phyloP scores from a whole-genome alignment of 2,113 vertebrate species.

The Crotalus tigris region DNA sequence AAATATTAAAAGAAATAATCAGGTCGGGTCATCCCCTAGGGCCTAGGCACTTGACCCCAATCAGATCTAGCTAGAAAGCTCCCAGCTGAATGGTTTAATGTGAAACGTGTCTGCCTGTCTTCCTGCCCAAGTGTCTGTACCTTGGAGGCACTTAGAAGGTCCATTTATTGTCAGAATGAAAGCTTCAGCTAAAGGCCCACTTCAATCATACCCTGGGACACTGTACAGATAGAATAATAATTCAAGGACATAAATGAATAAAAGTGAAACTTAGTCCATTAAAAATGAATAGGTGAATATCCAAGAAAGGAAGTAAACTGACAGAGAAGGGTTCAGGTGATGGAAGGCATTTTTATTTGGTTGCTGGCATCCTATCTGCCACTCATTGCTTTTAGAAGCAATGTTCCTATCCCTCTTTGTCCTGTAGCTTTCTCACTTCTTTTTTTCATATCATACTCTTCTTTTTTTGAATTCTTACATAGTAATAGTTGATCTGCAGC shows the following conservation, averaged over 20 bases:
- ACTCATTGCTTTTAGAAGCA: not conserved
- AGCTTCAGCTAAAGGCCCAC: not conserved
- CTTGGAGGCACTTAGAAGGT: not conserved
- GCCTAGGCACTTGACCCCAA: not conserved
- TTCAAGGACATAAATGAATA: not conserved
- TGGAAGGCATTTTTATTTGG: not conserved
- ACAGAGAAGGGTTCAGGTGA: not conserved
- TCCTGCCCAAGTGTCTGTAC: not conserved
- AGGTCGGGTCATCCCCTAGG: not conserved
- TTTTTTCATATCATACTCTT: not conserved
- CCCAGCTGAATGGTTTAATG: not conserved
- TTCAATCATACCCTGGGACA: not conserved
- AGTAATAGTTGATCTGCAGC: not conserved
- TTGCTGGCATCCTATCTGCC: not conserved
- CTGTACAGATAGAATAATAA: not conserved
- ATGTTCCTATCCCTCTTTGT: not conserved
- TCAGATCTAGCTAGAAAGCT: not conserved
- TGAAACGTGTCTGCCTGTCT: not conserved
- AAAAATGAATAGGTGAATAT: not conserved
- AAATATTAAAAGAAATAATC: not conserved
- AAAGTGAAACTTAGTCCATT: not conserved
- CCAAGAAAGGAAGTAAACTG: not conserved
- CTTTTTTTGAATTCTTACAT: not conserved
- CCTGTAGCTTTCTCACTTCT: not conserved
- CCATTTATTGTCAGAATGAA: not conserved